Conservation (phyloP, 2,888 invertebrate species). For the Alviniconcha strummeri region DNA sequence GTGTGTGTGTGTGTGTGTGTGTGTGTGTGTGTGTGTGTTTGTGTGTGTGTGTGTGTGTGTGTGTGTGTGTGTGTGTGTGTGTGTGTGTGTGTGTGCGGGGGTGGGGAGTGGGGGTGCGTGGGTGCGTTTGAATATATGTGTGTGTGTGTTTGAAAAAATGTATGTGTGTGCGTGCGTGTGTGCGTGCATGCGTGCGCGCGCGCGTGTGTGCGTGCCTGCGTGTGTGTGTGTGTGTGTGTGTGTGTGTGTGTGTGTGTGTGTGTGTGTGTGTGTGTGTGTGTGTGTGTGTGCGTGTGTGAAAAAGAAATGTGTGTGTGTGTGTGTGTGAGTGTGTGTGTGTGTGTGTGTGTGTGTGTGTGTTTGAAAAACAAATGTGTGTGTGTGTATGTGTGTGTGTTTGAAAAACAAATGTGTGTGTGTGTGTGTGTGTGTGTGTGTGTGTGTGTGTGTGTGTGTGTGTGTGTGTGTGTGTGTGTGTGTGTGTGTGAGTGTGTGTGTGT, state of each 20-base stretch:
- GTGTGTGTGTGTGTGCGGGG: background rate
- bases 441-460: too few relatives aligned
- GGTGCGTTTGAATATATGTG: too few relatives aligned
- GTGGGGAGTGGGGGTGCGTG: too few relatives aligned
- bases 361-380: too few relatives aligned
- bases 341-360: too few relatives aligned
- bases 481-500: background rate
- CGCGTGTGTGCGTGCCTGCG: background rate
- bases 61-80: background rate
- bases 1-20: background rate
- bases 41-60: slow-evolving; percentile 9
- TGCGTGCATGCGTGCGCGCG: background rate
- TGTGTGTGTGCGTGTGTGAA: background rate
- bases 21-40: background rate
- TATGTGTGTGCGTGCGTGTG: background rate
- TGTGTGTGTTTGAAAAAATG: background rate
- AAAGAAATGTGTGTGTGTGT: too few relatives aligned
- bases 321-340: too few relatives aligned
- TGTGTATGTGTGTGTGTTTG: too few relatives aligned
- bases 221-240: slow-evolving; percentile 1
- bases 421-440: too few relatives aligned
- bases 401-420: too few relatives aligned
- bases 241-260: background rate
- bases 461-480: background rate
- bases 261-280: slow-evolving; percentile 1